Evolutionary conservation across 2,797 vertebrate species (phyloP).

Genomic region (Psittacula echo): DNA sequence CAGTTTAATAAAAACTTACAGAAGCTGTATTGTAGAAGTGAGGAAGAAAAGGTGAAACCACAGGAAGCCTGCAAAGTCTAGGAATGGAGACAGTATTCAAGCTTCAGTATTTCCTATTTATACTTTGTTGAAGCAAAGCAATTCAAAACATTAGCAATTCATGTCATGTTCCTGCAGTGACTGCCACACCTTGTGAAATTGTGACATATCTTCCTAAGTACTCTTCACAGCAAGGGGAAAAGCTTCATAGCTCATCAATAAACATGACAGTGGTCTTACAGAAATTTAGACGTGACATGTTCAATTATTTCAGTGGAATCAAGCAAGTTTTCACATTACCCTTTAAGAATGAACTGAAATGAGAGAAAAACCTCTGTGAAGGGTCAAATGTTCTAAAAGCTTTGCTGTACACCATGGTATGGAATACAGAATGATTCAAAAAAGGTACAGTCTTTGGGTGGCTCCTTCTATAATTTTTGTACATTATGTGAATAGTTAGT

Average conservation of each 20-base stretch:
- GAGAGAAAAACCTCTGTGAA: not conserved
- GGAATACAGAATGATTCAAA: not conserved
- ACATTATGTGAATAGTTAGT: not conserved
- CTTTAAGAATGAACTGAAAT: not conserved
- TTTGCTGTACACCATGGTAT: not conserved
- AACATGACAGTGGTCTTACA: not conserved
- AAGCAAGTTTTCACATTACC: not conserved
- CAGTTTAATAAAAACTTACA: not conserved
- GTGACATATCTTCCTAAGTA: conserved; percentile 23
- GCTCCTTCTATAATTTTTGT: not conserved
- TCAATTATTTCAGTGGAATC: conserved; percentile 4
- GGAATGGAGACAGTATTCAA: not conserved
- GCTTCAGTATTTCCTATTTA: not conserved
- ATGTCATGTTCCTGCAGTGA: conserved; percentile 18
- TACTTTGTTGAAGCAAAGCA: not conserved
- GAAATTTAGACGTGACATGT: not conserved
- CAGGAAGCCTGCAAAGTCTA: not conserved
- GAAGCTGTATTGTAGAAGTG: not conserved
- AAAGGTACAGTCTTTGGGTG: not conserved
- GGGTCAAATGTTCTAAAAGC: not conserved
- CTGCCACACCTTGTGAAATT: conserved; percentile 20
- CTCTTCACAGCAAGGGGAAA: conserved; percentile 48
- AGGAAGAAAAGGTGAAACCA: not conserved
- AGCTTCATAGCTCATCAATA: conserved; percentile 25
- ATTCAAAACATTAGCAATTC: conserved; percentile 8